Conservation (phyloP, 2,113 vertebrate species). For the Colaptes auratus region DNA sequence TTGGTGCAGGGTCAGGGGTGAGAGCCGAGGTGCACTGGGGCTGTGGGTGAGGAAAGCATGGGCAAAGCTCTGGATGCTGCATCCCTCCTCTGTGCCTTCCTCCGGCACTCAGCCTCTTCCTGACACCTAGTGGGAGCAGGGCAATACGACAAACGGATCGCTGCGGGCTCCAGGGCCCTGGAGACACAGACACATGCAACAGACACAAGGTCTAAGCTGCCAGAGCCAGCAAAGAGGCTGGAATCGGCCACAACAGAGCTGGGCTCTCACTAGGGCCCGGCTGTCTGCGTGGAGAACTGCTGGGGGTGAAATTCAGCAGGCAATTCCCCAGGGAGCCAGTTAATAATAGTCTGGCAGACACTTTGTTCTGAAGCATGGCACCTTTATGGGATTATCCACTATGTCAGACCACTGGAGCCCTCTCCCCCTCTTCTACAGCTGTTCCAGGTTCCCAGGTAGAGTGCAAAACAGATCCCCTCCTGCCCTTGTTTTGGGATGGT, state of each 20-base stretch:
- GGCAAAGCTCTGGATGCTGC: not conserved
- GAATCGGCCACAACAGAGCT: not conserved
- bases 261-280: not conserved
- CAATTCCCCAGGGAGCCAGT: not conserved
- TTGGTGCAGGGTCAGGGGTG: not conserved
- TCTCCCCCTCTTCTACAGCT: not conserved
- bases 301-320: not conserved
- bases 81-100: not conserved
- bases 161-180: fast-evolving
- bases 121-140: slow-evolving; percentile 67
- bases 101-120: slow-evolving; percentile 27
- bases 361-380: not conserved
- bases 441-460: not conserved
- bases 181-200: not conserved
- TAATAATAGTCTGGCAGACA: not conserved
- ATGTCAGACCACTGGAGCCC: not conserved
- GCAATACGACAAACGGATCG: not conserved
- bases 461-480: not conserved
- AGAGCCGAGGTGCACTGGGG: not conserved
- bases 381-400: not conserved
- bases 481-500: not conserved
- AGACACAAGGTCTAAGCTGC: not conserved
- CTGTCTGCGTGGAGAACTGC: not conserved
- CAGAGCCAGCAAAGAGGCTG: not conserved
- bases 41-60: not conserved